A percentile compares a stretch with the other conserved stretches of the same genome.
phyloP scores from a whole-genome alignment of 2,113 vertebrate species.

The Megatriorchis doriae region DNA sequence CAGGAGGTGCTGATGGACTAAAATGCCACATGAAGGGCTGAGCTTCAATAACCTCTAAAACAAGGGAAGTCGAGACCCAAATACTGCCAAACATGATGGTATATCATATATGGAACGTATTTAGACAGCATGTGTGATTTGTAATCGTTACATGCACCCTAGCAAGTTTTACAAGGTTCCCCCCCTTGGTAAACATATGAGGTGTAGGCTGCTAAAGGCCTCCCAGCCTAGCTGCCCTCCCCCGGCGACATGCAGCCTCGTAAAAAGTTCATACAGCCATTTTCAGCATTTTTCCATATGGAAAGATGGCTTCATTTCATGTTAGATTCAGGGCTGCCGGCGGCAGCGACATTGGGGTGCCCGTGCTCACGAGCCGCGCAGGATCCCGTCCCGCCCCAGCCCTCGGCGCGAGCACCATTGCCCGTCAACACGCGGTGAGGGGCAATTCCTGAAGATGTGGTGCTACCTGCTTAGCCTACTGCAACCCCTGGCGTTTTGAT shows the following conservation, averaged over 20 bases:
- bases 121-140: neutral
- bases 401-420: rapidly evolving
- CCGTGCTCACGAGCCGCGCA: rapidly evolving
- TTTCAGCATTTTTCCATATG: neutral
- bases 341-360: neutral
- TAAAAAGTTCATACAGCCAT: neutral
- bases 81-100: neutral
- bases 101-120: neutral
- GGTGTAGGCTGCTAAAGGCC: neutral
- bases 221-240: neutral
- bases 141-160: neutral
- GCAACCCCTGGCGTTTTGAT: neutral
- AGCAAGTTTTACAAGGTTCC: neutral
- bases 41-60: neutral
- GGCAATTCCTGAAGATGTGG: rapidly evolving
- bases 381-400: neutral
- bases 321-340: neutral
- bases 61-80: neutral
- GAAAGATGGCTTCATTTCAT: neutral
- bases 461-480: neutral
- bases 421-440: neutral
- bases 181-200: neutral
- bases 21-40: neutral
- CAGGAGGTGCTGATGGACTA: neutral
- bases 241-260: neutral